Base-by-base conservation (phyloP, 2,113 vertebrate species). In the Herpailurus yagouaroundi region DNA sequence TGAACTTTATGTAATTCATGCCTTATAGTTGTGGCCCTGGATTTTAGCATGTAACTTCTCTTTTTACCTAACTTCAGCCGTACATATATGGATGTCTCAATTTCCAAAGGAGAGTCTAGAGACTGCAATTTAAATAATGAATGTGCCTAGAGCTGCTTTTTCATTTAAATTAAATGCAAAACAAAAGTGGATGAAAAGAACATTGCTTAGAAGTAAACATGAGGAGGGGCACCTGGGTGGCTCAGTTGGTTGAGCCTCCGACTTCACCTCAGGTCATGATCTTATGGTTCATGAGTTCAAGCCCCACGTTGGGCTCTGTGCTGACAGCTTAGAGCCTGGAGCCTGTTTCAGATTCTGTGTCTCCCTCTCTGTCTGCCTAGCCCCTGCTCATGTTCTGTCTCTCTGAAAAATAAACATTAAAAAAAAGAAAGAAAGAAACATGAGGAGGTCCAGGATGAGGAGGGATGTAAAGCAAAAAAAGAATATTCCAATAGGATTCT, bases 141-240 rank as follows among this genome's bases (percentile, higher is more conserved):
- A 86, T 89, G 33, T 73, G 76, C 87, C 92, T 80, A 57, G 29
- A 86, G 50, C 76, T 95, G 48, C 81, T 95, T 95, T 96, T 80
- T 84, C 41, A 76, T 96, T 97, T 95, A 95, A 96, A 97, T 97
- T 84, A 91, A 98, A 94, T 95, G 71, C 27, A 79, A 4, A 89
- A 14, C 5, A 23, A 80, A 25, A 66, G 29, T 92, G 76, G 55
- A 45, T 55, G 71, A 84, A 48, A 63, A 93, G 66, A 95, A 52
- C 64, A 74, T 63, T 94, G 85, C 95, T 38, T 21, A 4, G 50
- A 94, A 97, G 97, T 86, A 97, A 96, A 86, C 74, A 25, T 1
- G 74, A n/a, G 19, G 92, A 55, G 11, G 69, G 8, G 45, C 45
- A 45, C 45, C 45, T 9, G 45, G 45, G 1, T 45, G 45, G 45